Conservation (phyloP, 1,140 invertebrate species). For the Scaptomyza pallida region DNA sequence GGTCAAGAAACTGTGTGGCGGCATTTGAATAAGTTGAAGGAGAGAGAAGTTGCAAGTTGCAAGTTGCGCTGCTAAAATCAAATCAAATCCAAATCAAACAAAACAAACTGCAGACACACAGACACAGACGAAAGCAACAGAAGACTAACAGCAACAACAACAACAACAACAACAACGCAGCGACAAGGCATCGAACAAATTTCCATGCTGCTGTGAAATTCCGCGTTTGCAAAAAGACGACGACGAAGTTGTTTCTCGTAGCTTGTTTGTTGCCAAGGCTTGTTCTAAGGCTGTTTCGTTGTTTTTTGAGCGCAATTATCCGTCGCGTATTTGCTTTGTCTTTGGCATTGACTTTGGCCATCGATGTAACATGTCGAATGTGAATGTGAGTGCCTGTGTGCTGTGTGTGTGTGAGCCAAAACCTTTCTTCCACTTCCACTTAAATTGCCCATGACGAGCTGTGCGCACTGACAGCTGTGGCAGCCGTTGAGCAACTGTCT, state of each 20-base stretch:
- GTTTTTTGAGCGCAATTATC: constrained; percentile 47
- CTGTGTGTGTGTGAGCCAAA: constrained; percentile 18
- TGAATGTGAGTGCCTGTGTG: constrained; percentile 12
- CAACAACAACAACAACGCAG: constrained; percentile 20
- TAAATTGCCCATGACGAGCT: constrained; percentile 78
- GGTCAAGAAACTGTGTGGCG: constrained; percentile 68
- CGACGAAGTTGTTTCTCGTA: constrained; percentile 50
- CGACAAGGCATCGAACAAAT: constrained; percentile 79
- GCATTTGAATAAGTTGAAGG: constrained; percentile 60
- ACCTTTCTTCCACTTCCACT: constrained; percentile 71
- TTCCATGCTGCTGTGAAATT: constrained; percentile 80
- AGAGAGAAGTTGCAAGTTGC: neutral
- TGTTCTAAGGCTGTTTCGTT: constrained; percentile 41
- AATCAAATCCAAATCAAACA: constrained; percentile 80
- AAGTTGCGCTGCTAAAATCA: constrained; percentile 60
- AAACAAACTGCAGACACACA: constrained; percentile 45
- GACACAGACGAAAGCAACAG: neutral
- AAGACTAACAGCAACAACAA: constrained; percentile 9
- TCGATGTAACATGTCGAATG: constrained; percentile 35
- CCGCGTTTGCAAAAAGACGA: constrained; percentile 50
- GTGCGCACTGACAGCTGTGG: constrained; percentile 70
- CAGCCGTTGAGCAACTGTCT: constrained; percentile 48
- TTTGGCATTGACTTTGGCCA: constrained; percentile 40
- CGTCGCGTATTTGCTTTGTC: constrained; percentile 48
- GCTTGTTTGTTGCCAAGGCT: constrained; percentile 39